Conservation (phyloP, 2,113 vertebrate genomes). For the Sinocyclocheilus anophthalmus region DNA sequence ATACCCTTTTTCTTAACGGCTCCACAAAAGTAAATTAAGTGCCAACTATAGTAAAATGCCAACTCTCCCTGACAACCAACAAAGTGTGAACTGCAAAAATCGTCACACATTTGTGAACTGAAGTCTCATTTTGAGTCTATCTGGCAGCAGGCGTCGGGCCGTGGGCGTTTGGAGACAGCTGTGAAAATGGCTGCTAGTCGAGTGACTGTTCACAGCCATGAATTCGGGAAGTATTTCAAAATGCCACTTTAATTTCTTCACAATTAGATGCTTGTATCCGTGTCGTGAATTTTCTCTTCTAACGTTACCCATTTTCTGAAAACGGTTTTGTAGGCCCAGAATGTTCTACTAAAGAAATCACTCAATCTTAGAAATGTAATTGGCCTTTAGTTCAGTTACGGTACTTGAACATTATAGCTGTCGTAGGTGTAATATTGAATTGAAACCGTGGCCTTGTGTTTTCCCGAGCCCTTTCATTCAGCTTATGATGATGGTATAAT, state of each 20-base stretch:
- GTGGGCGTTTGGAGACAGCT: slow-evolving; percentile 19
- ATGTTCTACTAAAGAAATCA: neutral
- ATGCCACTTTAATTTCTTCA: neutral
- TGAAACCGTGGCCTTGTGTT: neutral
- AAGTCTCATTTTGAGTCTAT: neutral
- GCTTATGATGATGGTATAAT: neutral
- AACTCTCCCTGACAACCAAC: neutral
- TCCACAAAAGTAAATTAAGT: neutral
- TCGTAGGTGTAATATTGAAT: neutral
- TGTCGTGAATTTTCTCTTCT: too few relatives aligned
- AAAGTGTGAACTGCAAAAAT: slow-evolving; percentile 7
- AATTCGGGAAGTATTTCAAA: neutral
- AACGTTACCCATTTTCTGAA: too few relatives aligned
- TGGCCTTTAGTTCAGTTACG: neutral
- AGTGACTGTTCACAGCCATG: neutral
- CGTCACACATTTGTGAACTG: neutral
- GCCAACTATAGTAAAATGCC: neutral
- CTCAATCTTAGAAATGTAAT: too few relatives aligned
- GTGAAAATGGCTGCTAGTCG: slow-evolving; percentile 20
- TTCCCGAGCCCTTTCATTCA: neutral
- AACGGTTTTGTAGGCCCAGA: neutral
- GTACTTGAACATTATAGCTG: neutral
- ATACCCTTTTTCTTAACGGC: neutral
- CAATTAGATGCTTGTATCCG: neutral
- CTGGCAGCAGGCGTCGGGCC: slow-evolving; percentile 3